These are phyloP conservation scores for Corvus hawaiiensis DNA, from an alignment of 2,113 vertebrate genomes.

Conservation along the genomic window DNA sequence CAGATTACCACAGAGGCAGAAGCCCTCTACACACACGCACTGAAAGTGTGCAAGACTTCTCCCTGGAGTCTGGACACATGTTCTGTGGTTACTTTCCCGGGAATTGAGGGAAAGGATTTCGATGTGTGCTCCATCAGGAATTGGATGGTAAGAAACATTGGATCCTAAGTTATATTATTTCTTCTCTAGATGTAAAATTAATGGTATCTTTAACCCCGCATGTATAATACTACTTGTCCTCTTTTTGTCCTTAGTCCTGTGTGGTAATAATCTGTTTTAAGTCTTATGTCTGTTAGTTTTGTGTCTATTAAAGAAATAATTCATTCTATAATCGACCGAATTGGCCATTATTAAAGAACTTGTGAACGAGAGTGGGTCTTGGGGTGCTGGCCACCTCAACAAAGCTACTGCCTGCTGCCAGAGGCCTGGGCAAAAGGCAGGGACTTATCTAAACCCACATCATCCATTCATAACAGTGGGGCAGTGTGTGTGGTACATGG, in stretches of 20 bases:
- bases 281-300: neutral
- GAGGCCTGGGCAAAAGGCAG: neutral
- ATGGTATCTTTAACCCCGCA: neutral
- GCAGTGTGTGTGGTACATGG: neutral
- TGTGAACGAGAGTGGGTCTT: rapidly evolving
- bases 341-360: neutral
- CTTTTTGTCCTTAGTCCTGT: neutral
- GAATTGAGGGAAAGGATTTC: neutral
- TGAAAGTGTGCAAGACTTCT: neutral
- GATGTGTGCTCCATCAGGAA: neutral
- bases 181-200: neutral
- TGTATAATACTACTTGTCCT: neutral
- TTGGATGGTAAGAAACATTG: neutral
- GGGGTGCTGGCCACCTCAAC: neutral
- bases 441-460: neutral
- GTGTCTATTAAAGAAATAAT: neutral
- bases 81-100: neutral
- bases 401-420: neutral
- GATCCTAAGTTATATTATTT: neutral
- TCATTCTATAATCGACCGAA: neutral
- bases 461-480: neutral
- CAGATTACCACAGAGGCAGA: neutral
- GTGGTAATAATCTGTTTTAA: neutral
- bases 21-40: neutral
- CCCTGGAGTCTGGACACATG: neutral